Evolutionary conservation across 2,888 invertebrate genomes (phyloP).

Genomic region (Dryobotodes eremita): DNA sequence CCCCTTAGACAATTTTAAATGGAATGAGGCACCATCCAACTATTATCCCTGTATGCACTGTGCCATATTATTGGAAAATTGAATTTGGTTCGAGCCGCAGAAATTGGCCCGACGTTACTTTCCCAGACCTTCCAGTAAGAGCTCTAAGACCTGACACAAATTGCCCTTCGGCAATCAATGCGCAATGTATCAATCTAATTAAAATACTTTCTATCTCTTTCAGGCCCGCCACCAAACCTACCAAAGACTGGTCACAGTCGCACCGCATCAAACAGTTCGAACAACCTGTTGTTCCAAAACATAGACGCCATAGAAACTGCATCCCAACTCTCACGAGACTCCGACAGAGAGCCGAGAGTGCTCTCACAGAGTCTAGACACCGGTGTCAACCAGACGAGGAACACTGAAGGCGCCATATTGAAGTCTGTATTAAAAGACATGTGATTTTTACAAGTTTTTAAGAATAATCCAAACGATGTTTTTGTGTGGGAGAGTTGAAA

Average conservation of each 20-base stretch:
- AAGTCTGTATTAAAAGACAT: slow-evolving; percentile 88
- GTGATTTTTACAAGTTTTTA: slow-evolving; percentile 70
- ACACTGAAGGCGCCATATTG: slow-evolving; percentile 87
- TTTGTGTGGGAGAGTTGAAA: slow-evolving; percentile 5
- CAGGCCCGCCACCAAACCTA: slow-evolving; percentile 76
- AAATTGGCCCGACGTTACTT: too few species aligned
- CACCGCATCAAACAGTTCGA: slow-evolving; percentile 84
- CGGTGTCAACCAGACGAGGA: slow-evolving; percentile 86
- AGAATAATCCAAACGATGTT: slow-evolving; percentile 32
- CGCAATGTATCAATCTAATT: background rate
- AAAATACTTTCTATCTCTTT: slow-evolving; percentile 15
- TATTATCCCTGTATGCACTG: too few species aligned
- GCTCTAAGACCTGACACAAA: too few species aligned
- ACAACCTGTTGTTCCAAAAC: slow-evolving; percentile 84
- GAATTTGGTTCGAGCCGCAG: too few species aligned
- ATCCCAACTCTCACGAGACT: slow-evolving; percentile 80
- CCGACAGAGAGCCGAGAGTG: slow-evolving; percentile 71
- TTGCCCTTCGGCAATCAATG: too few species aligned
- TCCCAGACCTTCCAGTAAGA: too few species aligned
- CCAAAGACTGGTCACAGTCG: slow-evolving; percentile 77
- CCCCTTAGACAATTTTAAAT: too few species aligned
- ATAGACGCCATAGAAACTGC: slow-evolving; percentile 81
- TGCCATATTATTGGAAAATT: too few species aligned
- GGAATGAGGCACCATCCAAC: too few species aligned
- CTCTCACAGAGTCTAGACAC: slow-evolving; percentile 77